Evolutionary conservation across 2,797 vertebrate species (phyloP), one percentile per base, ranked within the genome.

Genomic region (Alexandromys oeconomus): DNA sequence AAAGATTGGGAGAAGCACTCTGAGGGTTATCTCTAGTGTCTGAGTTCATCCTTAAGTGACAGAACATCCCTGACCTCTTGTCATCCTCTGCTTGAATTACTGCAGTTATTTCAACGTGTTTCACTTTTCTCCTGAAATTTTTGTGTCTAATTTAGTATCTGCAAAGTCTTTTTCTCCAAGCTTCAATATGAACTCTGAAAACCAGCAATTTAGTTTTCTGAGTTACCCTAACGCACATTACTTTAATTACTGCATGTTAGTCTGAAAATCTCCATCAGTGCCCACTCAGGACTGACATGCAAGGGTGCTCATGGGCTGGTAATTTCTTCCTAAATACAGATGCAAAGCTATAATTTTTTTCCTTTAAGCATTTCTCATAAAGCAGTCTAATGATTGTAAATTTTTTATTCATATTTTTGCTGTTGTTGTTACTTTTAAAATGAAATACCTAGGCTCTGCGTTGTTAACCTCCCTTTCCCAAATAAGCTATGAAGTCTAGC

Each of bases 71-170:
- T 71, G 27, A 59, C 19, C 14, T 77, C 27, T 79, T 79, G 23
- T 40, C 12, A 25, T 31, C 31, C 43, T 31, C 12, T 40, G 31
- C 46, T 48, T 84, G 10, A 87, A 77, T 51, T 59, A 23, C 27
- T 48, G 5, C 9, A 76, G 11, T 69, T 48, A 59, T 19, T 51
- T 93, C 65, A 93, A 37, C n/a, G 43, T 88, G 8, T 1, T 7
- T 91, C 6, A 54, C 3, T 89, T 91, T 92, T 51, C 43, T 71
- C 29, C 51, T 65, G 17, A 63, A 57, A 10, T 31, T 48, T 37
- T 92, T 63, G 51, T n/a, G 51, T n/a, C 51, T 92, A 59, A 73
- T 54, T 65, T 92, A 76, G 13, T 61, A 81, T 91, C 90, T 76
- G 21, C 7, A 74, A 34, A 79, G 5, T 69, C 23, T 63, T 57